phyloP scores from a whole-genome alignment of 64 coral and sea anemone genomes.

The Acropora yongei region DNA sequence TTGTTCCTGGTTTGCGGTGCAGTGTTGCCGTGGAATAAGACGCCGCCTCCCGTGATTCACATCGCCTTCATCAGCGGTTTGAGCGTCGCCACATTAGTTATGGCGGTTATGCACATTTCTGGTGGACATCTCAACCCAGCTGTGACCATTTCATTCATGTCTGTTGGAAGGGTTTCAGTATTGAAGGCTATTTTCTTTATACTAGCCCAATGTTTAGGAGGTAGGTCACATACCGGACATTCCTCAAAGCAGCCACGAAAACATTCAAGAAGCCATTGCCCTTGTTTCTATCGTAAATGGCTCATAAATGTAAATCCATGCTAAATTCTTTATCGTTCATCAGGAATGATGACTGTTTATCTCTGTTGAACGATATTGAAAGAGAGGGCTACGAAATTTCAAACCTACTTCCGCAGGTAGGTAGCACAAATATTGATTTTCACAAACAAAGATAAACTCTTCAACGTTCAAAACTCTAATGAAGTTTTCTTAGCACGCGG shows the following conservation, averaged over 20 bases:
- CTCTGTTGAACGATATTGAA: too few species aligned
- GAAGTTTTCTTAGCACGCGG: too few species aligned
- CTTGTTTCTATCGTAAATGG: too few species aligned
- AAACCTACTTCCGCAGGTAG: too few species aligned
- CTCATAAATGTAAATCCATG: too few species aligned
- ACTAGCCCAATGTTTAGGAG: constrained; percentile 54
- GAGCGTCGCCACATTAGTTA: constrained; percentile 34
- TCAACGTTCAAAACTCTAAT: too few species aligned
- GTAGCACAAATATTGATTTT: too few species aligned
- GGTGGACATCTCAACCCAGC: constrained; percentile 82
- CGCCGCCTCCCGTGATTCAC: constrained; percentile 42
- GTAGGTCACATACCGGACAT: constrained; percentile 11
- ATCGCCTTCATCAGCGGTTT: constrained; percentile 62
- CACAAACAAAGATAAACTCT: too few species aligned
- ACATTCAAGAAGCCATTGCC: too few species aligned
- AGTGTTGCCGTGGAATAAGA: constrained; percentile 27
- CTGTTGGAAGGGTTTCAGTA: constrained; percentile 50
- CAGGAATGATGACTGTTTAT: too few species aligned
- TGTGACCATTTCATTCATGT: constrained; percentile 58
- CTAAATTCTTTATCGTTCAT: too few species aligned
- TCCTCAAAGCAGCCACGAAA: not conserved
- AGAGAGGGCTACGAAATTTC: too few species aligned
- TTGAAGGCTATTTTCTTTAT: constrained; percentile 59
- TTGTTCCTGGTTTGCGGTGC: constrained; percentile 60
- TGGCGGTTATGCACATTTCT: constrained; percentile 45